Percentiles rank a stretch among this genome's conserved stretches.
Conservation (phyloP, 2,888 invertebrate genomes). For the Amaurobius ferox region DNA sequence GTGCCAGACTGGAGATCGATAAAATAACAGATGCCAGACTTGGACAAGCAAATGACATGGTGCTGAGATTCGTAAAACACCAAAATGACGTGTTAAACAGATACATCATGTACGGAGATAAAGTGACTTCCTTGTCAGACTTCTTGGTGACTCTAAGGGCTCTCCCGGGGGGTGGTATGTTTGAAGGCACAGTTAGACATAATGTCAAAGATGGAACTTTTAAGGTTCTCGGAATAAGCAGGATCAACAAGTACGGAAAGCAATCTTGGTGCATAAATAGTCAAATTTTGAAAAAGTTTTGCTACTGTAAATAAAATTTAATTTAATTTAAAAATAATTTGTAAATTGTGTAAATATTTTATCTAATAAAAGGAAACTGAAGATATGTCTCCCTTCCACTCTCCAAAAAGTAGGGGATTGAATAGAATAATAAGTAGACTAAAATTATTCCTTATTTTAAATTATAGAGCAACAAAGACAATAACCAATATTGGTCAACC, state of each 20-base stretch:
- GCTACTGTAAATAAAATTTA: conserved; percentile 76
- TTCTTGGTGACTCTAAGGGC: conserved; percentile 83
- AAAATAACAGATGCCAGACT: conserved; percentile 34
- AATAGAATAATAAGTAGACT: too few species aligned
- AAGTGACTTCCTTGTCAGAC: conserved; percentile 76
- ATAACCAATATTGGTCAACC: too few species aligned
- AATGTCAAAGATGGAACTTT: conserved; percentile 52
- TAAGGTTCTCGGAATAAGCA: conserved; percentile 81
- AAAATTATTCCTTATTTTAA: too few species aligned
- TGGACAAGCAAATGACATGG: conserved; percentile 57
- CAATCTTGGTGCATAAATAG: conserved; percentile 77
- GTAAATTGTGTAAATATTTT: too few species aligned
- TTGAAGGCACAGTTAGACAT: conserved; percentile 86
- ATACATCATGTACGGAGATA: conserved; percentile 42
- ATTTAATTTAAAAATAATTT: too few species aligned
- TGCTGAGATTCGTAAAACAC: conserved; percentile 53
- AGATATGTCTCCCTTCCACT: too few species aligned
- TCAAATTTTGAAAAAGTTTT: conserved; percentile 76
- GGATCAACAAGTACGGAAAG: conserved; percentile 78
- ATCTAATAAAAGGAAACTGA: too few species aligned
- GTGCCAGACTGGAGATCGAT: conserved; percentile 3
- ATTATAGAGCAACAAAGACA: too few species aligned
- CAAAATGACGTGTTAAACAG: conserved; percentile 52
- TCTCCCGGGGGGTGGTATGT: conserved; percentile 84
- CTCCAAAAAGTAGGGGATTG: too few species aligned